Base-by-base conservation (phyloP, 2,113 vertebrate genomes). In the Anoplopoma fimbria region DNA sequence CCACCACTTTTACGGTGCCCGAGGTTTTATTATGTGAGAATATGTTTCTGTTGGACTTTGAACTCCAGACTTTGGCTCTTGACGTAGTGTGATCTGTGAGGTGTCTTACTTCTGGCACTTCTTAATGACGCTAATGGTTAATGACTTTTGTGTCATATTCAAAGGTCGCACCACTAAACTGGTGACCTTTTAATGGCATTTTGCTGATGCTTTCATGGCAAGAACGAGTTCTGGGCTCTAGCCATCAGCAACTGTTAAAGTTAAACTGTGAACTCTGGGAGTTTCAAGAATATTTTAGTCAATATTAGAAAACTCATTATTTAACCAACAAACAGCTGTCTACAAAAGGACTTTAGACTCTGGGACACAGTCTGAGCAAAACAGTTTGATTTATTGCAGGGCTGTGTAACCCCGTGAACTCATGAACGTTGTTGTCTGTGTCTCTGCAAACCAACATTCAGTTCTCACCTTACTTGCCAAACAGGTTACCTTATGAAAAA, bases 121-220 rank as follows among this genome's bases (percentile, higher is more conserved):
- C 58, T 79, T 68, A 69, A 58, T 63, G 47, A 25, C 9, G 77
- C 75, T 84, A 69, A 89, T 79, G 64, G 70, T 88, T 90, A 87
- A 91, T 77, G 69, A 69, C 27, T 82, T 77, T 31, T 33, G 77
- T 68, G 71, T 83, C 88, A 38, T 33, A 82, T 70, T 81, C n/a
- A 69, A 70, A 83, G 77, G 67, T 83, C 12, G 1, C 12, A 47
- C 17, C 5, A 23, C 36, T 78, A 75, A 58, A 81, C 42, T n/a
- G 27, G 65, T 78, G 64, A 77, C 69, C 81, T 90, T 85, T 89
- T 33, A 72, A 69, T 77, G 45, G 63, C 58, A 61, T 38, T 65
- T 2, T 7, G 17, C 53, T 77, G 69, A 70, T 42, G 9, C 67
- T 27, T 75, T 31, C 0, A 0, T 40, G 34, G 6, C 19, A 34